Conservation (phyloP, 2,888 invertebrate genomes). For the Cephus pulcher region DNA sequence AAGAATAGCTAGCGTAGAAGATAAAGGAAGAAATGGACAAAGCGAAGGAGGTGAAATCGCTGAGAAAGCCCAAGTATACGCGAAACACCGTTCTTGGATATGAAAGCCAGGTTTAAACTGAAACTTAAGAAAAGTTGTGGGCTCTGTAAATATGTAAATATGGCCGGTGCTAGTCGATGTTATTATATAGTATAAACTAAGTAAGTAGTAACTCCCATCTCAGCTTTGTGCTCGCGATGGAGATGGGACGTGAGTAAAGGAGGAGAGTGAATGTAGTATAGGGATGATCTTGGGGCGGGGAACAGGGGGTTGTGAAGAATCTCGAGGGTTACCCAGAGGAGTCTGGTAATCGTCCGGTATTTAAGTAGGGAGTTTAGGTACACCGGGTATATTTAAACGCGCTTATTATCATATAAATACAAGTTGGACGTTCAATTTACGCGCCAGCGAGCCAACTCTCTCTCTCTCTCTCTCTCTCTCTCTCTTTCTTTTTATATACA, state of each 20-base stretch:
- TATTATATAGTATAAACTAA: conserved; percentile 39
- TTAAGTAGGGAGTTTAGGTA: conserved; percentile 63
- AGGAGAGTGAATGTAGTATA: background rate
- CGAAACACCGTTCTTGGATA: conserved; percentile 7
- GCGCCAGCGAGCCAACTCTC: conserved; percentile 48
- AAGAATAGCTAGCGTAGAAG: background rate
- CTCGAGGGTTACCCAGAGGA: background rate
- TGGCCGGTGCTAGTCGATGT: conserved; percentile 37
- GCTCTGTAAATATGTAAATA: conserved; percentile 58
- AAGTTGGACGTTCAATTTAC: conserved; percentile 66
- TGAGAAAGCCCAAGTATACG: background rate
- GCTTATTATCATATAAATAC: conserved; percentile 67
- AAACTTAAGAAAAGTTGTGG: conserved; percentile 43
- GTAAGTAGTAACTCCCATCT: conserved; percentile 16
- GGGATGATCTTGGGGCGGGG: background rate
- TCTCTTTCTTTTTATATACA: background rate
- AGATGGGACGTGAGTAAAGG: background rate
- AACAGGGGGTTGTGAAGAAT: conserved; percentile 18
- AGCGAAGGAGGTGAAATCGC: background rate
- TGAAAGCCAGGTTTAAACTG: conserved; percentile 40
- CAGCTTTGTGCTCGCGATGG: background rate
- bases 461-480: conserved; percentile 15
- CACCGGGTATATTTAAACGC: conserved; percentile 64
- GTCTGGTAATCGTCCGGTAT: conserved; percentile 58
- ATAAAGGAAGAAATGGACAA: conserved; percentile 1